Evolutionary conservation across 2,113 vertebrate species (phyloP).

Genomic region (Oophaga pumilio): DNA sequence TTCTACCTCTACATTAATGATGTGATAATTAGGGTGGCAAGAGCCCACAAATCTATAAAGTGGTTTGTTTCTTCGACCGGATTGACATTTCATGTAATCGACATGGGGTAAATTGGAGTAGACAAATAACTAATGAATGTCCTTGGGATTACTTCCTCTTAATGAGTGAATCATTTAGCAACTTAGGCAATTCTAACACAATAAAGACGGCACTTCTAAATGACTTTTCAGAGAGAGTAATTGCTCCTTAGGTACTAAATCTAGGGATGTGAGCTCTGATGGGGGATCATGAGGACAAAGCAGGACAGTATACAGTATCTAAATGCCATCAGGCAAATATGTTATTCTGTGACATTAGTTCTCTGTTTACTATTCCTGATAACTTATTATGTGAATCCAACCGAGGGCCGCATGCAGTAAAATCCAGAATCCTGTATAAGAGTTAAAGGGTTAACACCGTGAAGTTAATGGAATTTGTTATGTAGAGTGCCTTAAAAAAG

Average conservation of each 20-base stretch:
- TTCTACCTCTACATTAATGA: constrained; percentile 32
- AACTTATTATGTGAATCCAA: too few relatives aligned
- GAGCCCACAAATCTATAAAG: constrained; percentile 41
- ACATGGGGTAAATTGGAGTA: constrained; percentile 11
- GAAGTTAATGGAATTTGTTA: too few relatives aligned
- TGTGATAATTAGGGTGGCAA: constrained; percentile 51
- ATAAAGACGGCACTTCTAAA: constrained; percentile 17
- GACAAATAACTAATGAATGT: constrained; percentile 33
- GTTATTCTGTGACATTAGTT: background rate
- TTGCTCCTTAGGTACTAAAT: background rate
- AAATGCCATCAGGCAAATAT: background rate
- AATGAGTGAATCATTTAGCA: constrained; percentile 13
- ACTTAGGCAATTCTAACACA: background rate
- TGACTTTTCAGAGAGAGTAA: constrained; percentile 12
- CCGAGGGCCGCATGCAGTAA: too few relatives aligned
- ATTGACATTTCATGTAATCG: constrained; percentile 27
- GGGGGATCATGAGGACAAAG: background rate
- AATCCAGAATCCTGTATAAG: too few relatives aligned
- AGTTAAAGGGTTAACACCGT: too few relatives aligned
- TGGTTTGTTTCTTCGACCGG: constrained; percentile 21
- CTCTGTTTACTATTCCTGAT: background rate
- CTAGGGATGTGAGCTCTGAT: background rate
- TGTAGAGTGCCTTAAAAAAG: too few relatives aligned
- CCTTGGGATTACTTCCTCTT: constrained; percentile 27
- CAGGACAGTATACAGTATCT: constrained; percentile 1